phyloP scores from a whole-genome alignment of 1,140 invertebrate species.

The Drosophila oshimai region DNA sequence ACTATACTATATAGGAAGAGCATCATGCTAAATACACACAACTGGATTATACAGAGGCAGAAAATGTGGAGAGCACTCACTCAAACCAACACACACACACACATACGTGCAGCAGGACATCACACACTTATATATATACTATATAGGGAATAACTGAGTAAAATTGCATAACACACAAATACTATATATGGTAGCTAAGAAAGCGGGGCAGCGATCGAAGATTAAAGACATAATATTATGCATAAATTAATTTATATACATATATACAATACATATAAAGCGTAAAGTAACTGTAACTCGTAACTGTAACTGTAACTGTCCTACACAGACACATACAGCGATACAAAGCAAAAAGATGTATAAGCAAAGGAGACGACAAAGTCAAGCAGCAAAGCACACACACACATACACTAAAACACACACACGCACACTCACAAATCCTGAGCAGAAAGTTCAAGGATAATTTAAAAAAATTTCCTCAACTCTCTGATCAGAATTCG shows the following conservation, averaged over 20 bases:
- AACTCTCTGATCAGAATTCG: conserved; percentile 3
- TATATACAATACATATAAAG: conserved; percentile 50
- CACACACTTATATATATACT: conserved; percentile 17
- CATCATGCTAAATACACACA: conserved; percentile 16
- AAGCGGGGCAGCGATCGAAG: conserved; percentile 45
- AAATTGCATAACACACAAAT: conserved; percentile 31
- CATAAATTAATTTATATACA: conserved; percentile 65
- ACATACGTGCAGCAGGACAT: conserved; percentile 10
- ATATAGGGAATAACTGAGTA: conserved; percentile 46
- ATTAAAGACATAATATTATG: conserved; percentile 65
- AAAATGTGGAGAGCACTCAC: conserved; percentile 12
- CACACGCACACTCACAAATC: conserved; percentile 2
- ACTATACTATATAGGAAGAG: conserved; percentile 8
- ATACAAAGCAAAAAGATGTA: conserved; percentile 56
- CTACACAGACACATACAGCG: conserved; percentile 42
- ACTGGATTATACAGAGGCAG: conserved; percentile 19
- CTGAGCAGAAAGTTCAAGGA: conserved; percentile 17
- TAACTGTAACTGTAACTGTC: conserved; percentile 55
- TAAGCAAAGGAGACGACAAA: conserved; percentile 40
- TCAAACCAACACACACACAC: conserved; percentile 3
- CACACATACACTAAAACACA: background rate
- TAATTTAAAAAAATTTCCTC: background rate
- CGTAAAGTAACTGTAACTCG: conserved; percentile 56
- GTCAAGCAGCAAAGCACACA: conserved; percentile 20
- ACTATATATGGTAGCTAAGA: conserved; percentile 36